These are phyloP conservation scores for Atrichornis clamosus DNA, from an alignment of 2,113 vertebrate species.

Conservation along the genomic window DNA sequence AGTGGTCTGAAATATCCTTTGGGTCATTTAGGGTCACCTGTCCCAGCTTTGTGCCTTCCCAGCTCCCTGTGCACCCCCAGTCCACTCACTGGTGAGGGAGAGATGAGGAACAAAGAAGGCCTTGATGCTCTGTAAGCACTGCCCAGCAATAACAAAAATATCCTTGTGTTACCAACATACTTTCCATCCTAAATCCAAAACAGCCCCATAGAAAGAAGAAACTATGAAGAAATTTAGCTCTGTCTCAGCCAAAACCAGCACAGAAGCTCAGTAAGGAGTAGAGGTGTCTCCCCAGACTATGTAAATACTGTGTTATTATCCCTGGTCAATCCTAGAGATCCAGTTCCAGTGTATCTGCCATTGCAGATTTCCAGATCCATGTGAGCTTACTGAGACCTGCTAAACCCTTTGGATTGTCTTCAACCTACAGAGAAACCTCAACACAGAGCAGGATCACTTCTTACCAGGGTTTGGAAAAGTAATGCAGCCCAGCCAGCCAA, in stretches of 20 bases:
- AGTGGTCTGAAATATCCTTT: neutral
- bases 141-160: neutral
- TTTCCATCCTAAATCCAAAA: neutral
- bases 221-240: neutral
- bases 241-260: neutral
- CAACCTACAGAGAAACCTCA: neutral
- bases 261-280: neutral
- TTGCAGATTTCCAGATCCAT: neutral
- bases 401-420: neutral
- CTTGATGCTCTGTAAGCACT: neutral
- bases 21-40: neutral
- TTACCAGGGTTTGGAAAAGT: neutral
- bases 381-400: neutral
- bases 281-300: neutral
- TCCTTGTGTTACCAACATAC: neutral
- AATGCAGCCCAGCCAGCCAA: neutral
- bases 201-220: neutral
- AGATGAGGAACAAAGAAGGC: neutral
- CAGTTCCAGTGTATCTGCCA: neutral
- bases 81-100: accelerated
- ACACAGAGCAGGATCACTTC: neutral
- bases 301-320: neutral
- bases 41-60: neutral
- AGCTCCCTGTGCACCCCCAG: neutral
- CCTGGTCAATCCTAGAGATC: too few relatives aligned